These are phyloP conservation scores for Palythoa grandis DNA, from an alignment of 92 coral and sea anemone genomes.

Conservation along the genomic window DNA sequence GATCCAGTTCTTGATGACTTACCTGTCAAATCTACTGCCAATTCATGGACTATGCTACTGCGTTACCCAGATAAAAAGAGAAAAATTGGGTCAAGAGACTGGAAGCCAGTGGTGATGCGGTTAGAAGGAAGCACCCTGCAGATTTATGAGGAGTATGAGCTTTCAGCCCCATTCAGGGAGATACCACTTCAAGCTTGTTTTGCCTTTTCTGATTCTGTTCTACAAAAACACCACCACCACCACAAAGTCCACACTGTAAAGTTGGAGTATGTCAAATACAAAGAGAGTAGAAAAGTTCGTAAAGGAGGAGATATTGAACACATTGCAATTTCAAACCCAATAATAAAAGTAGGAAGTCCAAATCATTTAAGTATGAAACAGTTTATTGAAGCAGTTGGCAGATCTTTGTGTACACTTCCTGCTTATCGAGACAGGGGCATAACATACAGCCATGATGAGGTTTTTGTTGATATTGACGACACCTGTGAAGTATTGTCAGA, in stretches of 20 bases:
- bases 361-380: slow-evolving; percentile 79
- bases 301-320: slow-evolving; percentile 85
- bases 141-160: slow-evolving; percentile 90
- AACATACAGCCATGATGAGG: slow-evolving; percentile 92
- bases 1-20: slow-evolving; percentile 61
- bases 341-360: slow-evolving; percentile 83
- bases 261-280: slow-evolving; percentile 88
- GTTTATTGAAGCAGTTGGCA: slow-evolving; percentile 79
- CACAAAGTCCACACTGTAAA: slow-evolving; percentile 90
- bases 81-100: slow-evolving; percentile 83
- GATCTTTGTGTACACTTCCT: slow-evolving; percentile 87
- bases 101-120: slow-evolving; percentile 92
- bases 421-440: slow-evolving; percentile 96
- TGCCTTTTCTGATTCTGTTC: slow-evolving; percentile 69
- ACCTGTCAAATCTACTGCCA: slow-evolving; percentile 50
- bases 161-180: slow-evolving; percentile 95
- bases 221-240: slow-evolving; percentile 73
- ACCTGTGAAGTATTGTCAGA: slow-evolving; percentile 76
- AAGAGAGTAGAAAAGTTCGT: slow-evolving; percentile 78
- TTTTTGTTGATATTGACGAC: slow-evolving; percentile 94
- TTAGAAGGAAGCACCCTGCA: slow-evolving; percentile 88
- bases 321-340: slow-evolving; percentile 80
- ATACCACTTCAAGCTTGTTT: slow-evolving; percentile 94
- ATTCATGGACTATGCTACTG: slow-evolving; percentile 93
- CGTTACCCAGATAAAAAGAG: slow-evolving; percentile 94